phyloP scores from a whole-genome alignment of 64 coral and sea anemone genomes.

The Montipora foliosa region DNA sequence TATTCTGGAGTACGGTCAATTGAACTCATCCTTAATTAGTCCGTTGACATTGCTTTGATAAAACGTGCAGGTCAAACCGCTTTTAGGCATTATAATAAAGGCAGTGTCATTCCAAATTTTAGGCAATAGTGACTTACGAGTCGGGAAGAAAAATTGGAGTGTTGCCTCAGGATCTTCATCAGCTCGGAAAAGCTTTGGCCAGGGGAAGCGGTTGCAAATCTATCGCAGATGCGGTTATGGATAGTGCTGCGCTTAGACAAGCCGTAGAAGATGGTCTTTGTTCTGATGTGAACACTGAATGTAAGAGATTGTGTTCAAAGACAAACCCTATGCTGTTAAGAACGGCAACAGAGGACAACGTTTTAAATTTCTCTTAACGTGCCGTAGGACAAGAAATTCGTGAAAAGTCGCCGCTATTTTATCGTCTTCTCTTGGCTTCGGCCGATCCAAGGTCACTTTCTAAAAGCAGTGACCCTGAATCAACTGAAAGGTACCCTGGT shows the following conservation, averaged over 20 bases:
- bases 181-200: not conserved
- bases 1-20: too few relatives aligned
- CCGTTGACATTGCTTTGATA: too few relatives aligned
- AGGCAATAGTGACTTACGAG: constrained; percentile 33
- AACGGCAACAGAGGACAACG: not conserved
- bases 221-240: not conserved
- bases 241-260: not conserved
- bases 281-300: constrained; percentile 3
- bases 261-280: constrained; percentile 1
- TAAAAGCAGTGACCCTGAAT: not conserved
- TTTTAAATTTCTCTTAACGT: constrained; percentile 25
- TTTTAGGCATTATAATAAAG: too few relatives aligned
- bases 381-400: constrained; percentile 30
- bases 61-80: too few relatives aligned
- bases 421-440: not conserved
- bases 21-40: too few relatives aligned
- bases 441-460: not conserved
- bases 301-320: constrained; percentile 37
- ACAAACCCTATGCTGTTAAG: not conserved
- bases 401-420: constrained; percentile 5
- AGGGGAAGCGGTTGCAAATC: not conserved
- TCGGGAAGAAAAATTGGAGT: constrained; percentile 7
- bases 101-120: not conserved
- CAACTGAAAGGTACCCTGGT: not conserved
- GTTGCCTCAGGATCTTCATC: constrained; percentile 36